Evolutionary conservation across 2,888 invertebrate species (phyloP).

Genomic region (Synanthedon tipuliformis): DNA sequence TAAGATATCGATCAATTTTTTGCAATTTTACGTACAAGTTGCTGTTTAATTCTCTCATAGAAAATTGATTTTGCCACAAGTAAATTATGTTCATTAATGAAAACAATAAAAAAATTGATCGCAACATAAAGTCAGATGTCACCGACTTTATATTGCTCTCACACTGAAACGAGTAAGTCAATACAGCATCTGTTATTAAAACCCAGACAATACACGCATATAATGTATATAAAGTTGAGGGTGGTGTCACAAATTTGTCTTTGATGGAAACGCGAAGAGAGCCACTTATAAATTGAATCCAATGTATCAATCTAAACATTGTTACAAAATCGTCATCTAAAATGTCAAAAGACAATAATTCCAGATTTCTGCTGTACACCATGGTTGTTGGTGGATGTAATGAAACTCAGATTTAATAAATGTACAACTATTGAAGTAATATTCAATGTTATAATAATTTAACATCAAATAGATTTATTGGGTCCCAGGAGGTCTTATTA

Average conservation of each 20-base stretch:
- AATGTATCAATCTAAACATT: conserved; percentile 29
- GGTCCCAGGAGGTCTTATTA: too few species aligned
- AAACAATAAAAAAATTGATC: not conserved
- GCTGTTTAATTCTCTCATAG: conserved; percentile 9
- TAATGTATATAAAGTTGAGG: conserved; percentile 19
- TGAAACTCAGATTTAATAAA: too few species aligned
- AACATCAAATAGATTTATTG: too few species aligned
- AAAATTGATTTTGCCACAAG: not conserved
- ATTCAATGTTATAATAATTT: too few species aligned
- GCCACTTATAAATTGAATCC: conserved; percentile 24
- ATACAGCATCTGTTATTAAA: not conserved
- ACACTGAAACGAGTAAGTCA: not conserved
- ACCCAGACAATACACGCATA: conserved; percentile 15
- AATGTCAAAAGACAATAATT: conserved; percentile 28
- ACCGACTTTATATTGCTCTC: not conserved
- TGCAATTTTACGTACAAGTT: conserved; percentile 42
- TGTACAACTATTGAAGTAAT: too few species aligned
- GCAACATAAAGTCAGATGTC: not conserved
- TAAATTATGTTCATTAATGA: not conserved
- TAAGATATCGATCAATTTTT: conserved; percentile 26
- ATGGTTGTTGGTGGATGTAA: not conserved
- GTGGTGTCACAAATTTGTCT: conserved; percentile 28
- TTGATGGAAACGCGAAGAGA: conserved; percentile 30
- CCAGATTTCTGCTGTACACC: conserved; percentile 11
- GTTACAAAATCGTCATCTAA: conserved; percentile 35